A percentile compares a stretch with the other conserved stretches of the same genome.
Evolutionary conservation across 2,888 invertebrate genomes (phyloP).

Genomic region (Hetaerina titia): DNA sequence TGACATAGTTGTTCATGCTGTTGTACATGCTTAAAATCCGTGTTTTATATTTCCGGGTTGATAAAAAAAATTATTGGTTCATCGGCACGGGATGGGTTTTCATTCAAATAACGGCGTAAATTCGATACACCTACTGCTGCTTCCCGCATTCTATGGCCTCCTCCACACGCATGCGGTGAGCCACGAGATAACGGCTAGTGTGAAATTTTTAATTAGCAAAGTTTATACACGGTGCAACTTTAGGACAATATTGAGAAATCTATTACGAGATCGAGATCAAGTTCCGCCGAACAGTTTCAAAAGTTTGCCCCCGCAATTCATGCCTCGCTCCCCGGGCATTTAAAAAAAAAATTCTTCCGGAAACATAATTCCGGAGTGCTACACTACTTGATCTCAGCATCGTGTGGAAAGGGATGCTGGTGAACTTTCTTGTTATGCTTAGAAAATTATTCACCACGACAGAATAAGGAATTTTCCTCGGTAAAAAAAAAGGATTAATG

Average conservation of each 20-base stretch:
- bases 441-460: neutral
- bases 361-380: neutral
- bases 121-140: neutral
- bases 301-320: neutral
- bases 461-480: neutral
- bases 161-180: neutral
- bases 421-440: neutral
- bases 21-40: too few species aligned
- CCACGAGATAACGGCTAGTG: neutral
- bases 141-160: neutral
- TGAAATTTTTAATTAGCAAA: slow-evolving; percentile 14
- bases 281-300: neutral
- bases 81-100: neutral
- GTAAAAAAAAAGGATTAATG: neutral
- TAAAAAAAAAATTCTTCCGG: neutral
- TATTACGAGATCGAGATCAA: neutral
- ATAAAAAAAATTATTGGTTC: neutral
- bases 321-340: neutral
- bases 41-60: too few species aligned
- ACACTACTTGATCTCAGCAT: neutral
- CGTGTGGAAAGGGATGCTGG: neutral
- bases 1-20: too few species aligned
- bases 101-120: neutral
- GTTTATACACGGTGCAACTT: neutral
- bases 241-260: neutral